Conservation (phyloP, 1,140 invertebrate genomes). For the Aplysia californica region DNA sequence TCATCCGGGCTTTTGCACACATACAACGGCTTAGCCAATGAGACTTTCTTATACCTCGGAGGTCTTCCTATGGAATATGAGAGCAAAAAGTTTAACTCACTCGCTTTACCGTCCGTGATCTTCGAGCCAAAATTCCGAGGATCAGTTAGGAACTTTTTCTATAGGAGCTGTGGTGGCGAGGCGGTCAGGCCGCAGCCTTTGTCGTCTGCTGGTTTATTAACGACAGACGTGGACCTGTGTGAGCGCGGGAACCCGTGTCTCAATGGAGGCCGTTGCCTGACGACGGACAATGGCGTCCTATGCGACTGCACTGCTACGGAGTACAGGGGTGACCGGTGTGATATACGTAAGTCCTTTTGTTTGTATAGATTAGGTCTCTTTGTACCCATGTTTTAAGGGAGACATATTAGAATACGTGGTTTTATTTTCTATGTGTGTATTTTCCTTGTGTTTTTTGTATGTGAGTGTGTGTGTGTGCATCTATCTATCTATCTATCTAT, state of each 20-base stretch:
- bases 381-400: no score
- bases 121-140: constrained; percentile 54
- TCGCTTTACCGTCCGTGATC: constrained; percentile 49
- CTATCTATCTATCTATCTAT: no score
- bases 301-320: constrained; percentile 93
- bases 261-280: constrained; percentile 93
- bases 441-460: no score
- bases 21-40: constrained; percentile 65
- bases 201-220: constrained; percentile 69
- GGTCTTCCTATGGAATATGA: constrained; percentile 49
- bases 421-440: neutral
- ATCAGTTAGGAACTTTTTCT: constrained; percentile 54
- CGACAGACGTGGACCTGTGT: constrained; percentile 80
- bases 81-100: constrained; percentile 66
- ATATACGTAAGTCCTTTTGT: constrained; percentile 80
- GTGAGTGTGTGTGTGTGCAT: no score
- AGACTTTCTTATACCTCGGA: constrained; percentile 55
- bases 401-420: neutral
- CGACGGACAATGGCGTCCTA: constrained; percentile 89
- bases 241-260: constrained; percentile 89
- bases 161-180: constrained; percentile 51
- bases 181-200: constrained; percentile 41
- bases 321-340: constrained; percentile 91
- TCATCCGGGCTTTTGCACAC: constrained; percentile 35
- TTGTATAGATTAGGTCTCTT: neutral